Evolutionary conservation across 1,140 invertebrate species (phyloP).

Genomic region (Spodoptera frugiperda): DNA sequence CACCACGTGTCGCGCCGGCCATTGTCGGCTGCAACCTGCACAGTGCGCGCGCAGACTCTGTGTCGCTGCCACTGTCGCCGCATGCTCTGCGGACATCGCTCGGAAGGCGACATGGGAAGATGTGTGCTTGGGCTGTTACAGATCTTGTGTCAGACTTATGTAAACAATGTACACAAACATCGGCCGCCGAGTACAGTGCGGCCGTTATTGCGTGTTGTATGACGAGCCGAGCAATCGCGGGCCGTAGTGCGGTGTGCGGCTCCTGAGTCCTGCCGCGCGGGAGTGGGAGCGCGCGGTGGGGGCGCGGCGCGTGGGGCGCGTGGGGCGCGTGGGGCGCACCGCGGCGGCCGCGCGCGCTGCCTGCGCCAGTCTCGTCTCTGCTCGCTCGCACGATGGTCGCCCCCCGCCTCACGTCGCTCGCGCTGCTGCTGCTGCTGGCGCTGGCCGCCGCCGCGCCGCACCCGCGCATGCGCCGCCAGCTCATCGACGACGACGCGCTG

Average conservation of each 20-base stretch:
- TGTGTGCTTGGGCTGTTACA: no score
- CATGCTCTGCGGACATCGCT: no score
- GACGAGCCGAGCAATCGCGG: no score
- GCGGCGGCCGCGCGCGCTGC: constrained; percentile 44
- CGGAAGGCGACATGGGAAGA: no score
- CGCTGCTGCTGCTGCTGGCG: constrained; percentile 50
- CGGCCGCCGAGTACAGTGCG: no score
- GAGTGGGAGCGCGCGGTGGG: background rate
- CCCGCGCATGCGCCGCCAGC: constrained; percentile 61
- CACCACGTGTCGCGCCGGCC: no score
- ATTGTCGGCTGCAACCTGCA: no score
- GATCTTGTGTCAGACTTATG: no score
- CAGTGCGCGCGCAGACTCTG: no score
- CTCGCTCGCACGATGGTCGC: constrained; percentile 61
- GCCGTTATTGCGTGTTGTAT: no score
- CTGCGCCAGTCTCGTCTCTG: constrained; percentile 43
- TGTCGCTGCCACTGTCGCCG: no score
- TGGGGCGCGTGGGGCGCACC: constrained; percentile 4
- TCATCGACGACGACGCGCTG: constrained; percentile 72
- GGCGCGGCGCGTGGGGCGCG: background rate
- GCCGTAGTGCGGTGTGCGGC: background rate
- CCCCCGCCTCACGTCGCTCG: constrained; percentile 56
- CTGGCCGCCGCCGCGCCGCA: constrained; percentile 52
- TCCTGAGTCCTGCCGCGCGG: background rate
- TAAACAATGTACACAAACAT: no score